Evolutionary conservation across 1,140 invertebrate genomes (phyloP), one percentile per base, ranked within the genome.

Genomic region (Fopius arisanus): DNA sequence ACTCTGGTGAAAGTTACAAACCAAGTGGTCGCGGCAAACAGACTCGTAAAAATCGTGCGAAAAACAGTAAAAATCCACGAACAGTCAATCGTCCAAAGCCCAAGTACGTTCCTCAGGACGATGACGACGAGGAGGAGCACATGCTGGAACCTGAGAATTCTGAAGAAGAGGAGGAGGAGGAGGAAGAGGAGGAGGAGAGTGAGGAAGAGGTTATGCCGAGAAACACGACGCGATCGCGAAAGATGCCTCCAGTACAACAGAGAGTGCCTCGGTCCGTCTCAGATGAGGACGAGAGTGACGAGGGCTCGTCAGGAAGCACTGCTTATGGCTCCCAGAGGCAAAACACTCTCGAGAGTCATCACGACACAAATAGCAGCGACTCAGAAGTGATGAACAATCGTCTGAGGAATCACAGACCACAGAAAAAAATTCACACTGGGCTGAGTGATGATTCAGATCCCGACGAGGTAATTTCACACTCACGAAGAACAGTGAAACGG

Each of bases 1-100:
- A 87, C 65, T 88, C 88, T 0, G 84, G 86, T 67, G 85, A 87
- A 2, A 78, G 79, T 77, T 86, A 86, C 37, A 86, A 84, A 37
- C 86, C 85, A 4, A 79, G 78, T 26, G 66, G 66, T 19, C 79
- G 84, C 19, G 75, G 82, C 2, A 87, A 83, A 59, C 80, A 83
- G 40, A 80, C 78, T 4, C 79, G 79, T 10, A 85, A 83, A 63
- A 83, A 78, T 76, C 78, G 83, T 14, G 79, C 80, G 0, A 86
- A 83, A 66, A 87, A 84, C 48, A 80, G 70, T 23, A 84, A 80
- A 74, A 73, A 41, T 29, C 21, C 7, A 40, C 66, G 62, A 69
- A 66, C 29, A 67, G 75, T 76, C 51, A 71, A 72, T 29, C 66
- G 72, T 72, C 78, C 62, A 79, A 80, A 48, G 82, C 80, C 63